phyloP scores from a whole-genome alignment of 1,140 invertebrate genomes.

The Apis dorsata region DNA sequence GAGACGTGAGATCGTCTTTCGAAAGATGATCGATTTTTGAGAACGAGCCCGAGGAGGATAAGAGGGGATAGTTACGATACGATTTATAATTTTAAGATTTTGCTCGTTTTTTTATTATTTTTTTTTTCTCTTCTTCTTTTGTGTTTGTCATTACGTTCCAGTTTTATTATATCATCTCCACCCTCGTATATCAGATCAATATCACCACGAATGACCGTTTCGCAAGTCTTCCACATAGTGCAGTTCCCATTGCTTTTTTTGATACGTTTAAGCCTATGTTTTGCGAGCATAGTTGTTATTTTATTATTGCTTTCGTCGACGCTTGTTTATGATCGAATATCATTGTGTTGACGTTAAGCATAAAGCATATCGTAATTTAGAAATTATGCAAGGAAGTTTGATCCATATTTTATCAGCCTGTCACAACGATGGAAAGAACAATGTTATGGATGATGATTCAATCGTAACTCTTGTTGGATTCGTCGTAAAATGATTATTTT shows the following conservation, averaged over 20 bases:
- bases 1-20: neutral
- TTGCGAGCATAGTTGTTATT: constrained; percentile 5
- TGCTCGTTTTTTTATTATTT: neutral
- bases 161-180: neutral
- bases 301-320: constrained; percentile 47
- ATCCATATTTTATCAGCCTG: neutral
- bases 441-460: constrained; percentile 46
- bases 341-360: constrained; percentile 30
- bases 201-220: constrained; percentile 15
- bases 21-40: no score
- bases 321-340: constrained; percentile 4
- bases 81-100: constrained; percentile 22
- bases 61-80: neutral
- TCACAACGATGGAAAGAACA: constrained; percentile 28
- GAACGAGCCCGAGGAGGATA: neutral
- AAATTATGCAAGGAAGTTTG: neutral
- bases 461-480: constrained; percentile 52
- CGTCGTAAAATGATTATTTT: neutral
- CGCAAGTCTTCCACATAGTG: constrained; percentile 6
- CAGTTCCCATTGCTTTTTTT: constrained; percentile 34
- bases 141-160: neutral
- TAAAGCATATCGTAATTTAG: neutral
- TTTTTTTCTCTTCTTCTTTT: neutral
- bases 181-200: neutral
- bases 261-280: constrained; percentile 1